These are phyloP conservation scores for Notodonta dromedarius DNA, from an alignment of 2,888 invertebrate genomes.

Conservation along the genomic window DNA sequence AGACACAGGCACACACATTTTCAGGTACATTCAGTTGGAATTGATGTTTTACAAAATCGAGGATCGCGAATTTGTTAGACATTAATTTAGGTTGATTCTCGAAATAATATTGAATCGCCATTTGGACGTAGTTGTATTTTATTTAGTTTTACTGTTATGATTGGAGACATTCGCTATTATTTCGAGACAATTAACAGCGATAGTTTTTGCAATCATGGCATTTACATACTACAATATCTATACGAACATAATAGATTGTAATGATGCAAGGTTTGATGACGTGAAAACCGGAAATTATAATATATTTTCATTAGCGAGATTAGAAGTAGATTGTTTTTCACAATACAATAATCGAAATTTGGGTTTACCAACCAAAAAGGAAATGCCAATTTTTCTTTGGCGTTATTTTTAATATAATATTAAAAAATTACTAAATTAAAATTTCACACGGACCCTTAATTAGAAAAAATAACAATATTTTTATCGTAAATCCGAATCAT, in stretches of 20 bases:
- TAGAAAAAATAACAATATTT: no score
- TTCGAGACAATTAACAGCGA: slow-evolving; percentile 7
- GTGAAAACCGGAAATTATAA: not conserved
- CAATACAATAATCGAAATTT: no score
- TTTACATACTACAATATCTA: slow-evolving; percentile 30
- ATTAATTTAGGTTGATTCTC: not conserved
- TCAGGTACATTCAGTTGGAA: slow-evolving; percentile 41
- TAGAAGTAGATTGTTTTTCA: no score
- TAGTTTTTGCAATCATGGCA: slow-evolving; percentile 16
- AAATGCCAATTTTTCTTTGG: not conserved
- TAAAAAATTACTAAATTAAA: no score
- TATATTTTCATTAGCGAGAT: no score
- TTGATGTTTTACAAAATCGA: slow-evolving; percentile 21
- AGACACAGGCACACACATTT: slow-evolving; percentile 78
- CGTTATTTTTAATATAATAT: no score
- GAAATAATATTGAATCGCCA: not conserved
- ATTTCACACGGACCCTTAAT: no score
- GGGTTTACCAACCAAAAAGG: no score
- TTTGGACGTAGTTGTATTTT: no score
- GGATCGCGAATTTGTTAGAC: slow-evolving; percentile 17
- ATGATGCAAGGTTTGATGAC: slow-evolving; percentile 18
- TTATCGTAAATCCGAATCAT: no score
- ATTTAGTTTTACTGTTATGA: not conserved
- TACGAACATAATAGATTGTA: slow-evolving; percentile 22
- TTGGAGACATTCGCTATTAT: not conserved